Percentiles rank a stretch among this genome's conserved stretches.
phyloP scores from a whole-genome alignment of 1,140 invertebrate genomes.

The Aleiodes sp. region DNA sequence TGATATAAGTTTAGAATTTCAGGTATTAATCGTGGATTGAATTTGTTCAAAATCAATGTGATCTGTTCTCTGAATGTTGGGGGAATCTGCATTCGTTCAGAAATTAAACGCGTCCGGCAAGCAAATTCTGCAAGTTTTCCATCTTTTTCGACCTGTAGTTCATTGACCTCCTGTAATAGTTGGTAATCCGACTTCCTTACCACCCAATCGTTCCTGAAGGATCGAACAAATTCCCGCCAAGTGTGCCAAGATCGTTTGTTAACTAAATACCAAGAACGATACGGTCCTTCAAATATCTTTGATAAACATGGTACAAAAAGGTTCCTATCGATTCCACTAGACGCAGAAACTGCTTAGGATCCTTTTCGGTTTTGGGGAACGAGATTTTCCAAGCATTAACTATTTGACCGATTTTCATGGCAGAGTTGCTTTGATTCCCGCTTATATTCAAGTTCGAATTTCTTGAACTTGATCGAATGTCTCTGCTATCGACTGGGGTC shows the following conservation, averaged over 20 bases:
- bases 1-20: constrained; percentile 13
- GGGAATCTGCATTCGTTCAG: constrained; percentile 29
- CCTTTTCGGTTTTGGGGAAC: constrained; percentile 27
- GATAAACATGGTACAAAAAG: constrained; percentile 26
- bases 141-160: constrained; percentile 16
- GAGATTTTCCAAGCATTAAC: constrained; percentile 20
- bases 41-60: constrained; percentile 24
- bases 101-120: constrained; percentile 24
- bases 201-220: constrained; percentile 21
- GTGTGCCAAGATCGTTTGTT: constrained; percentile 22
- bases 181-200: constrained; percentile 14
- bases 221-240: constrained; percentile 21
- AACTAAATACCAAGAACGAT: constrained; percentile 24
- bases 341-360: constrained; percentile 26
- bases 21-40: constrained; percentile 23
- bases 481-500: too few relatives aligned
- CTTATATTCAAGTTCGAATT: too few relatives aligned
- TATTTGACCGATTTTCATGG: neutral
- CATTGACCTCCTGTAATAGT: neutral
- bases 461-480: too few relatives aligned
- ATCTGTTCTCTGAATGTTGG: constrained; percentile 26
- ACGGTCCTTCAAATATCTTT: constrained; percentile 20
- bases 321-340: constrained; percentile 24
- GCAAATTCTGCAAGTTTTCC: constrained; percentile 28
- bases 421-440: too few relatives aligned